A percentile compares a stretch with the other conserved stretches of the same genome.
phyloP scores from a whole-genome alignment of 2,888 invertebrate genomes.

The Rhamphomyia laevipes region DNA sequence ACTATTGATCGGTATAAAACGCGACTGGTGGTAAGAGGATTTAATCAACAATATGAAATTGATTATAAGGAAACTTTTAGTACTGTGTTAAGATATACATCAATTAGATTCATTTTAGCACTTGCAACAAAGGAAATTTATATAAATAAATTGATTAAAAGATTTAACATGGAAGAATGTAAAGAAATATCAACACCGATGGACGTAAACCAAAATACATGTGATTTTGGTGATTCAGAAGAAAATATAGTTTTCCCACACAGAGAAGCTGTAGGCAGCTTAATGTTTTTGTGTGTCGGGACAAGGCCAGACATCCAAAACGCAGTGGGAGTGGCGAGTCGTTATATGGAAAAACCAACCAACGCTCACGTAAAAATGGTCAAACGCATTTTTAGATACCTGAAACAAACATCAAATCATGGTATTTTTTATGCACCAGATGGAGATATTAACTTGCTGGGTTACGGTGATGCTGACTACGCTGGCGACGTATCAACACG shows the following conservation, averaged over 20 bases:
- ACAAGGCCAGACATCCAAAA: constrained; percentile 15
- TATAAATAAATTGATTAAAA: constrained; percentile 10
- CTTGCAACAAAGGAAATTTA: constrained; percentile 8
- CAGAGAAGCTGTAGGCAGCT: constrained; percentile 16
- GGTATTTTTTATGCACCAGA: constrained; percentile 4
- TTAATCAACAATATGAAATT: constrained; percentile 18
- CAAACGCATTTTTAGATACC: constrained; percentile 10
- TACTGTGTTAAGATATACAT: constrained; percentile 21
- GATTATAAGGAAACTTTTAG: constrained; percentile 25
- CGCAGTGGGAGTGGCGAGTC: constrained; percentile 11
- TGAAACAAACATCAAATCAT: constrained; percentile 5
- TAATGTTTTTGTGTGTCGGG: constrained; percentile 16
- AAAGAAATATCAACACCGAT: constrained; percentile 13
- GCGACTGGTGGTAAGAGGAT: constrained; percentile 22
- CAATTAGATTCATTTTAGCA: constrained; percentile 18
- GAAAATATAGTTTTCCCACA: constrained; percentile 11
- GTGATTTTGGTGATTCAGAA: neutral
- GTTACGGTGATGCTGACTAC: constrained; percentile 10
- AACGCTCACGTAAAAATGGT: constrained; percentile 2
- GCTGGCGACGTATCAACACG: no score
- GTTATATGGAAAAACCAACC: constrained; percentile 7
- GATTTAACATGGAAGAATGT: constrained; percentile 14
- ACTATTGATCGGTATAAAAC: constrained; percentile 17
- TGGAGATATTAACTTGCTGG: neutral
- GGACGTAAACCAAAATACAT: constrained; percentile 3